Evolutionary conservation across 2,888 invertebrate species (phyloP).

Genomic region (Dione vanillae): DNA sequence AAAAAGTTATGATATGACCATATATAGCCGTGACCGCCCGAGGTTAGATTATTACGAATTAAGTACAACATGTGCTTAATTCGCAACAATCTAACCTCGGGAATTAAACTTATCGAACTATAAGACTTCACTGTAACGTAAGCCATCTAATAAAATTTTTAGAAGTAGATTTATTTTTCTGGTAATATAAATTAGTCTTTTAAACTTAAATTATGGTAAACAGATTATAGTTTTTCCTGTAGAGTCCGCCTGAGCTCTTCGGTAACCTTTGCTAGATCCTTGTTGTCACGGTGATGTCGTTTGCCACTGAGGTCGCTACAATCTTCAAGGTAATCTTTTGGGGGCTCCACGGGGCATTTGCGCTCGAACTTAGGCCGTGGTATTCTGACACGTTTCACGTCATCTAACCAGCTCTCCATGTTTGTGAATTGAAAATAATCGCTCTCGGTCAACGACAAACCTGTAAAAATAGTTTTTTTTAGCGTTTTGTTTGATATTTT

Average conservation of each 20-base stretch:
- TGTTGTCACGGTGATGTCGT: constrained; percentile 78
- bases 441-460: constrained; percentile 2
- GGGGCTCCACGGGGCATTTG: constrained; percentile 88
- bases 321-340: constrained; percentile 91
- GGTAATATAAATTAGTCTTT: constrained; percentile 30
- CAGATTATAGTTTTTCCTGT: constrained; percentile 89
- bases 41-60: no score
- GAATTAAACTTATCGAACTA: neutral
- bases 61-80: neutral
- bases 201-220: constrained; percentile 27
- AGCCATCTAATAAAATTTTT: constrained; percentile 1
- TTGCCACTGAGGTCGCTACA: constrained; percentile 82
- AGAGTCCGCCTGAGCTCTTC: constrained; percentile 90
- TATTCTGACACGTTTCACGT: constrained; percentile 92
- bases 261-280: constrained; percentile 87
- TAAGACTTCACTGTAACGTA: constrained; percentile 3
- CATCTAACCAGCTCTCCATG: constrained; percentile 94
- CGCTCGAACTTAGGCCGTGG: constrained; percentile 92
- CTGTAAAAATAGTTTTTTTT: constrained; percentile 33
- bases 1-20: neutral
- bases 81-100: no score
- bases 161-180: constrained; percentile 2
- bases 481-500: neutral
- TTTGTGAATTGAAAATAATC: constrained; percentile 38
- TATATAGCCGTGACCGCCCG: no score